A percentile compares a stretch with the other conserved stretches of the same genome.
Evolutionary conservation across 1,140 invertebrate species (phyloP).

Genomic region (Venturia canescens): DNA sequence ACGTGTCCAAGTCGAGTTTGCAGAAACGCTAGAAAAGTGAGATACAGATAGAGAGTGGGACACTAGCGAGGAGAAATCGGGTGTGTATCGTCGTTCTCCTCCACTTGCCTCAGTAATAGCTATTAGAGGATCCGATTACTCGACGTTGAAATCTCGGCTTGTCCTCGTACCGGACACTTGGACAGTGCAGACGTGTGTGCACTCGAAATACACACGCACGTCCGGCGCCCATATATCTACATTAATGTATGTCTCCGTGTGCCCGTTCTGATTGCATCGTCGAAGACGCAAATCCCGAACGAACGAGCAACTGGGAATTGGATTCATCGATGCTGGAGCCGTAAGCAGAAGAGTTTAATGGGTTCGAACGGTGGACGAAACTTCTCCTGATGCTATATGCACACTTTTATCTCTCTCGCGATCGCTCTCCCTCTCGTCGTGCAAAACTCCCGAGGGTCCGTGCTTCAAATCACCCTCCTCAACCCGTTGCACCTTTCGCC

Average conservation of each 20-base stretch:
- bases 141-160: constrained; percentile 10
- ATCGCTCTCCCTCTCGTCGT: constrained; percentile 2
- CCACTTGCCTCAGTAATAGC: constrained; percentile 31
- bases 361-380: constrained; percentile 25
- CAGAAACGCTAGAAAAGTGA: background rate
- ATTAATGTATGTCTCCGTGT: background rate
- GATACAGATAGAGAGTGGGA: constrained; percentile 3
- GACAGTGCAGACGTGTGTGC: constrained; percentile 9
- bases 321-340: constrained; percentile 23
- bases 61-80: background rate
- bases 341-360: constrained; percentile 36
- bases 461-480: background rate
- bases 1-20: constrained; percentile 16
- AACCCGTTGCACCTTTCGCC: background rate
- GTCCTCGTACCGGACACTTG: constrained; percentile 25
- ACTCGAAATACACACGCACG: too few relatives aligned
- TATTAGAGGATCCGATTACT: constrained; percentile 30
- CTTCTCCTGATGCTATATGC: background rate
- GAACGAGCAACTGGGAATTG: constrained; percentile 10
- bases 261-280: background rate
- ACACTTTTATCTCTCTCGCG: background rate
- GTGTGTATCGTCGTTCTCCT: constrained; percentile 35
- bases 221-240: too few relatives aligned
- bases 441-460: background rate
- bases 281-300: constrained; percentile 37